phyloP scores from a whole-genome alignment of 2,113 vertebrate species.

The Phylloscopus whistleri region DNA sequence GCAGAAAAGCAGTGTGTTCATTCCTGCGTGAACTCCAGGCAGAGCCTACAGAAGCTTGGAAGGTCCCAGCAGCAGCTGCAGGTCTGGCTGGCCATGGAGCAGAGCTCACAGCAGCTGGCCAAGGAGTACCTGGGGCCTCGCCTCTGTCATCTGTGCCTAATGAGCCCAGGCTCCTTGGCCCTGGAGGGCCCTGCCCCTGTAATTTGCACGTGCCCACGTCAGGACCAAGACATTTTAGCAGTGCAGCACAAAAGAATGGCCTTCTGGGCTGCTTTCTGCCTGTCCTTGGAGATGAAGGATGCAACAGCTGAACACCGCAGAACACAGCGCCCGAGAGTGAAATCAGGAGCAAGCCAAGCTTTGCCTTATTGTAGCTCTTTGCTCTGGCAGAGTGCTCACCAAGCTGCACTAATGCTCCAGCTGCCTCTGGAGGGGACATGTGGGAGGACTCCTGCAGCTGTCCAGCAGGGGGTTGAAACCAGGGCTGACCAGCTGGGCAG shows the following conservation, averaged over 20 bases:
- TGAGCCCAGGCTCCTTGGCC: background rate
- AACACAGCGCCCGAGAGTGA: background rate
- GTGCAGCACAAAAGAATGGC: background rate
- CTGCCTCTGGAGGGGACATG: background rate
- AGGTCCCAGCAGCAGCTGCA: conserved; percentile 29
- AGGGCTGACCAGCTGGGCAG: background rate
- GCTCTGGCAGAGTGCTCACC: rapidly evolving
- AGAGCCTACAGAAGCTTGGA: background rate
- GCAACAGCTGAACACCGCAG: background rate
- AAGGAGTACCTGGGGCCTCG: background rate
- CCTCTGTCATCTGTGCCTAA: background rate
- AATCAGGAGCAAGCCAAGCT: background rate
- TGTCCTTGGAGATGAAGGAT: background rate
- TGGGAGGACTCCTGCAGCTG: background rate
- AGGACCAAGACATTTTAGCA: background rate
- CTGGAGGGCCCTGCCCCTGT: background rate
- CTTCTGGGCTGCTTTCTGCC: background rate
- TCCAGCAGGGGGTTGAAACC: background rate
- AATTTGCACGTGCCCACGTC: background rate
- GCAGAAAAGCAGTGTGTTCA: background rate
- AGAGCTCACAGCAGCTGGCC: background rate
- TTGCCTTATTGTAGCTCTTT: background rate
- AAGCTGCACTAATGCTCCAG: background rate
- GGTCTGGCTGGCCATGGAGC: background rate
- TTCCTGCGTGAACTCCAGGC: background rate